Conservation (phyloP, 2,797 vertebrate species). For the Tolypeutes matacus region DNA sequence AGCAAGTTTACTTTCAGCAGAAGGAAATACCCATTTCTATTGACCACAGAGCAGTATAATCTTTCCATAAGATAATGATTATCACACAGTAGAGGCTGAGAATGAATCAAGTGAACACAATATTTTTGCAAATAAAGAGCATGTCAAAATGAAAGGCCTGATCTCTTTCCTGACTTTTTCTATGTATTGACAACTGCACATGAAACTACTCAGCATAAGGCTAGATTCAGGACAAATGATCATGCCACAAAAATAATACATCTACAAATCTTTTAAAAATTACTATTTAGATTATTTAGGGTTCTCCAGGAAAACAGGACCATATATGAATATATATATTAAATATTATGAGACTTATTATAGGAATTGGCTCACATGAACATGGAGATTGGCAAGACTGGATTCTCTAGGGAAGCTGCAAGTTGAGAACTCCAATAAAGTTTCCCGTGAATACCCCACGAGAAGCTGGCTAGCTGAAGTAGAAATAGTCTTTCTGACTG, state of each 20-base stretch:
- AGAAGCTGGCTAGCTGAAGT: too few species aligned
- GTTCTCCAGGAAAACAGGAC: too few species aligned
- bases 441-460: too few species aligned
- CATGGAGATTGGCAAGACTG: too few species aligned
- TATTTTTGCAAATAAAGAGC: neutral
- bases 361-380: too few species aligned
- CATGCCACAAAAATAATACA: neutral
- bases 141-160: neutral
- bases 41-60: neutral
- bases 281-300: neutral
- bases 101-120: neutral
- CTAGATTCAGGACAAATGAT: neutral
- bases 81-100: neutral
- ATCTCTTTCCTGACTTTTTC: neutral
- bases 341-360: too few species aligned
- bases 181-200: neutral
- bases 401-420: too few species aligned
- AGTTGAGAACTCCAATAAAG: too few species aligned
- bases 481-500: too few species aligned
- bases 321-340: too few species aligned
- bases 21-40: neutral
- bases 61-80: neutral
- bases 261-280: neutral
- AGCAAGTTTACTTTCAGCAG: neutral
- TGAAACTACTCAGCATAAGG: neutral